A percentile compares a stretch with the other conserved stretches of the same genome.
Evolutionary conservation across 2,888 invertebrate species (phyloP).

Genomic region (Chloromyia formosa): DNA sequence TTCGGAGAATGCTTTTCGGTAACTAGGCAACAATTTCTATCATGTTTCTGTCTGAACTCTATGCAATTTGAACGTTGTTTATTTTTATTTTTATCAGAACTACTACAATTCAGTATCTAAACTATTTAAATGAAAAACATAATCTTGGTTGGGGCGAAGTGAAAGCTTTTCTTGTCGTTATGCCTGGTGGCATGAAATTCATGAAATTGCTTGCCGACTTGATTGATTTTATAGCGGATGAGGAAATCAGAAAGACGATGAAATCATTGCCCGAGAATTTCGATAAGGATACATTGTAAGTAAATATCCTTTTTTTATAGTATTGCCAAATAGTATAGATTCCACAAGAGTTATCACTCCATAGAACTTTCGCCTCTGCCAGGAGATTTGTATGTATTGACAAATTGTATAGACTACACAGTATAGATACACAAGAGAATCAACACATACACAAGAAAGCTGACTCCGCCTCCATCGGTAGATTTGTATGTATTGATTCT

Average conservation of each 20-base stretch:
- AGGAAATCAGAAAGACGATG: slow-evolving; percentile 57
- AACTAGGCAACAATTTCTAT: neutral
- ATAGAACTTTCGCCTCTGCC: too few relatives aligned
- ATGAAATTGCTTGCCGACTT: slow-evolving; percentile 60
- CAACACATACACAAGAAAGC: too few relatives aligned
- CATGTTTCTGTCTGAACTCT: too few relatives aligned
- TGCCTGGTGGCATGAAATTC: slow-evolving; percentile 63
- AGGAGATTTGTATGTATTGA: too few relatives aligned
- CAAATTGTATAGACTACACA: too few relatives aligned
- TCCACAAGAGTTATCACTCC: too few relatives aligned
- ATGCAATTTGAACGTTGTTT: neutral
- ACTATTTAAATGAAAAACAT: slow-evolving; percentile 60
- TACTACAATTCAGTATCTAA: slow-evolving; percentile 60
- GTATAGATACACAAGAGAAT: too few relatives aligned
- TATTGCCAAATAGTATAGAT: too few relatives aligned
- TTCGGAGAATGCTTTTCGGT: slow-evolving; percentile 58
- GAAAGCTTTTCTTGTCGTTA: slow-evolving; percentile 61
- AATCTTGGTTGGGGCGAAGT: slow-evolving; percentile 59
- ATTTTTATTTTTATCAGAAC: slow-evolving; percentile 52
- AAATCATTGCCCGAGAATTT: slow-evolving; percentile 8
- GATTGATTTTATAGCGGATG: slow-evolving; percentile 58
- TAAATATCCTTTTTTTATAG: too few relatives aligned
- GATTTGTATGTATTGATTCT: neutral
- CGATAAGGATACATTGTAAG: slow-evolving; percentile 20
- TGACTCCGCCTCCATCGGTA: too few relatives aligned